Evolutionary conservation across 2,797 vertebrate species (phyloP).

Genomic region (Fistularia tabacaria): DNA sequence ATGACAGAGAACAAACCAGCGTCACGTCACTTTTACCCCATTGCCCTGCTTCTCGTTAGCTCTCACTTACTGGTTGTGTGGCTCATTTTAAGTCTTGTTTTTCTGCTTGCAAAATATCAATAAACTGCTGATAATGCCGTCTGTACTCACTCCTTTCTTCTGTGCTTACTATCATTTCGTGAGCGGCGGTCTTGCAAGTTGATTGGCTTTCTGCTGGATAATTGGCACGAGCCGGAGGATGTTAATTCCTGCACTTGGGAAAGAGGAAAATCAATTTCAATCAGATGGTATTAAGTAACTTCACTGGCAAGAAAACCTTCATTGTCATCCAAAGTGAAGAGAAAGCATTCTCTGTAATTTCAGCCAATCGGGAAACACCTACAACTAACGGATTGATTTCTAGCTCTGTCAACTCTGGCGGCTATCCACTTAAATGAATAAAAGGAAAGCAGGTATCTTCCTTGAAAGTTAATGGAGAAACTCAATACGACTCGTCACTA

Average conservation of each 20-base stretch:
- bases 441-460: no score
- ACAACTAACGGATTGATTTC: no score
- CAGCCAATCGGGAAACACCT: neutral
- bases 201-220: neutral
- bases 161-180: constrained; percentile 29
- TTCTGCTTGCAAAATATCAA: constrained; percentile 99
- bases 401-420: no score
- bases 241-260: constrained; percentile 11
- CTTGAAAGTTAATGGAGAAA: no score
- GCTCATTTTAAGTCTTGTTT: constrained; percentile 99
- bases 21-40: constrained; percentile 99
- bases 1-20: constrained; percentile 96
- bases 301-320: neutral
- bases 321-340: neutral
- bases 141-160: constrained; percentile 48
- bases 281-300: constrained; percentile 2
- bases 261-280: neutral
- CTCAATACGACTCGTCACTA: no score
- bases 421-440: no score
- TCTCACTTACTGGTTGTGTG: constrained; percentile 99
- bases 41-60: constrained; percentile 99
- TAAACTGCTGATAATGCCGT: constrained; percentile 82
- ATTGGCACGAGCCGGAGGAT: neutral
- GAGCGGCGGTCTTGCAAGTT: neutral
- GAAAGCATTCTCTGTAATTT: neutral